These are phyloP conservation scores for Champsocephalus gunnari DNA, from an alignment of 2,797 vertebrate genomes.

Conservation along the genomic window DNA sequence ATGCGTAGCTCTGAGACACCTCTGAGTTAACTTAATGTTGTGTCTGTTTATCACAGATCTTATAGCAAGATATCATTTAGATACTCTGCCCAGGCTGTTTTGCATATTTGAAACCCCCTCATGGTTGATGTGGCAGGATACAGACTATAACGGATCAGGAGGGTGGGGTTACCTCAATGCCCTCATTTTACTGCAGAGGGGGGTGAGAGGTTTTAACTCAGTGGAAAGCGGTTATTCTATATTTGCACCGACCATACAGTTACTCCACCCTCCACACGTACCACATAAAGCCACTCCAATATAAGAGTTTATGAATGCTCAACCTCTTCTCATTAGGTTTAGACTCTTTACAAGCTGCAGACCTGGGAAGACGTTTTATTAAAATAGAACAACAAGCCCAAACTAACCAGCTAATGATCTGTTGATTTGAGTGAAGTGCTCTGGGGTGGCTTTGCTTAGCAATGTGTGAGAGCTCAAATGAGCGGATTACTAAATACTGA, in stretches of 20 bases:
- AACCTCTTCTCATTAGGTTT: conserved; percentile 60
- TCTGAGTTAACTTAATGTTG: conserved; percentile 57
- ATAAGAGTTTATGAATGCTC: conserved; percentile 68
- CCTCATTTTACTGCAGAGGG: conserved; percentile 70
- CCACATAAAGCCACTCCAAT: conserved; percentile 75
- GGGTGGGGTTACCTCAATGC: conserved; percentile 78
- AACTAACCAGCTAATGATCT: conserved; percentile 52
- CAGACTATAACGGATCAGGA: conserved; percentile 63
- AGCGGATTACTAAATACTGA: conserved; percentile 8
- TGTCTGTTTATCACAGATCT: conserved; percentile 54
- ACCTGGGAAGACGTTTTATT: conserved; percentile 39
- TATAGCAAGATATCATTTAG: conserved; percentile 14
- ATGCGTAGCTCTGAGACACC: conserved; percentile 39
- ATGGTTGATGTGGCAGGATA: conserved; percentile 74
- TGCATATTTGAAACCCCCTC: conserved; percentile 64
- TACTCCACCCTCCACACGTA: conserved; percentile 81
- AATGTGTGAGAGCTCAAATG: conserved; percentile 2
- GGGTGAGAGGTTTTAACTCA: conserved; percentile 75
- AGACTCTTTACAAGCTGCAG: conserved; percentile 32
- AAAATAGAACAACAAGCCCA: conserved; percentile 43
- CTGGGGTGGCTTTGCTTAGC: conserved; percentile 8
- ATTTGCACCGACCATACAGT: conserved; percentile 80
- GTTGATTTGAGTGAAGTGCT: conserved; percentile 35
- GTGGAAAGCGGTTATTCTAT: conserved; percentile 83
- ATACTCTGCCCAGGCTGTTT: conserved; percentile 41